Conservation (phyloP, 2,113 vertebrate species). For the Erinaceus europaeus region DNA sequence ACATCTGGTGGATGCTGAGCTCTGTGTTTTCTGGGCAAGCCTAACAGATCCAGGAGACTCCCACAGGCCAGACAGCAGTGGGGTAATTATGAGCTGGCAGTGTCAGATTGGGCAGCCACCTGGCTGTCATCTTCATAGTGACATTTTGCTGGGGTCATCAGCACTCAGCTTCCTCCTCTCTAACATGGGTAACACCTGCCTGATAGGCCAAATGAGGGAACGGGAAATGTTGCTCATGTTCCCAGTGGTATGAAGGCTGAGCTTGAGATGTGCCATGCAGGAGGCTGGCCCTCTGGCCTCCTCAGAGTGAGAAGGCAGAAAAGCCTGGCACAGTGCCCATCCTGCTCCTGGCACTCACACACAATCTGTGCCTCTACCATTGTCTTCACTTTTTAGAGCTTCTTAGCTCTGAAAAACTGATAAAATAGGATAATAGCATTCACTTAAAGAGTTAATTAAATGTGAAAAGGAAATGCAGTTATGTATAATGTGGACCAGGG, state of each 20-base stretch:
- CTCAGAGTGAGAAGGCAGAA: not conserved
- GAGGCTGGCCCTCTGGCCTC: not conserved
- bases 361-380: not conserved
- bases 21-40: not conserved
- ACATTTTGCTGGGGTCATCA: not conserved
- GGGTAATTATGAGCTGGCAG: not conserved
- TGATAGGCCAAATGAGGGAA: not conserved
- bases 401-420: not conserved
- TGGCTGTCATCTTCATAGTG: not conserved
- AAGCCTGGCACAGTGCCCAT: not conserved
- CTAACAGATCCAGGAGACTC: fast-evolving
- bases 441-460: not conserved
- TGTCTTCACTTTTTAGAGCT: not conserved
- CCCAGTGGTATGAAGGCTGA: not conserved
- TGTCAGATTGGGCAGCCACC: fast-evolving
- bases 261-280: not conserved
- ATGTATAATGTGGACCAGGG: too few species aligned
- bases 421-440: not conserved
- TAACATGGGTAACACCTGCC: not conserved
- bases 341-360: not conserved
- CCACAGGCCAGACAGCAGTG: fast-evolving
- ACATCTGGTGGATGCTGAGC: not conserved
- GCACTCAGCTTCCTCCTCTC: not conserved
- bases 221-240: not conserved
- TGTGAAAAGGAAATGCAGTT: not conserved